Percentiles rank a stretch among this genome's conserved stretches.
These are phyloP conservation scores for Hyperoplus lanceolatus DNA, from an alignment of 2,797 vertebrate species.

Conservation along the genomic window DNA sequence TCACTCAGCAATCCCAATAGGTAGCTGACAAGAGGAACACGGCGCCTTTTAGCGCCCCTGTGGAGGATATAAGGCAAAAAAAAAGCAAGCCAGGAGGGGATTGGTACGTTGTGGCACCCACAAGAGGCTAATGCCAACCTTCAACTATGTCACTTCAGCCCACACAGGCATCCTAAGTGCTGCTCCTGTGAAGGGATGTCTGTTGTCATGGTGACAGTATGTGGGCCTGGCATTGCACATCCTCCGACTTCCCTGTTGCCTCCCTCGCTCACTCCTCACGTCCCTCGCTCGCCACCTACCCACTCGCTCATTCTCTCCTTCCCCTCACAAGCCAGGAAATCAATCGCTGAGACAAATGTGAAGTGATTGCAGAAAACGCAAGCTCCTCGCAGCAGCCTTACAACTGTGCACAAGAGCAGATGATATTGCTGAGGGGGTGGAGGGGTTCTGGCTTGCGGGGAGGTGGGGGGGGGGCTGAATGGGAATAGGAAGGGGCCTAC, in stretches of 20 bases:
- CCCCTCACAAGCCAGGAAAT: constrained; percentile 75
- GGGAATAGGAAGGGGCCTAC: constrained; percentile 62
- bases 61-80: constrained; percentile 35
- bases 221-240: constrained; percentile 74
- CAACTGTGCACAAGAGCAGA: constrained; percentile 64
- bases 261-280: constrained; percentile 21
- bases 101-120: constrained; percentile 65
- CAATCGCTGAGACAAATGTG: constrained; percentile 81
- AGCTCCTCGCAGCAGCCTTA: constrained; percentile 66
- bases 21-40: constrained; percentile 54
- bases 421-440: constrained; percentile 48
- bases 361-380: constrained; percentile 80
- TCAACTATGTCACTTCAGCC: constrained; percentile 80
- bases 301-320: constrained; percentile 68
- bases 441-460: not conserved
- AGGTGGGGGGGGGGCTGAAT: not conserved
- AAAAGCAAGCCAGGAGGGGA: constrained; percentile 35
- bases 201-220: constrained; percentile 88
- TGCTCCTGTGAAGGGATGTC: constrained; percentile 85
- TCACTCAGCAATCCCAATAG: constrained; percentile 54
- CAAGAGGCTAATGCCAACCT: constrained; percentile 78
- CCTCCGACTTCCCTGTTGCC: constrained; percentile 72
- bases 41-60: constrained; percentile 43
- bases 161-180: constrained; percentile 84
- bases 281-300: constrained; percentile 48